These are phyloP conservation scores for Graphium colonna DNA, from an alignment of 2,888 invertebrate genomes.

Conservation along the genomic window DNA sequence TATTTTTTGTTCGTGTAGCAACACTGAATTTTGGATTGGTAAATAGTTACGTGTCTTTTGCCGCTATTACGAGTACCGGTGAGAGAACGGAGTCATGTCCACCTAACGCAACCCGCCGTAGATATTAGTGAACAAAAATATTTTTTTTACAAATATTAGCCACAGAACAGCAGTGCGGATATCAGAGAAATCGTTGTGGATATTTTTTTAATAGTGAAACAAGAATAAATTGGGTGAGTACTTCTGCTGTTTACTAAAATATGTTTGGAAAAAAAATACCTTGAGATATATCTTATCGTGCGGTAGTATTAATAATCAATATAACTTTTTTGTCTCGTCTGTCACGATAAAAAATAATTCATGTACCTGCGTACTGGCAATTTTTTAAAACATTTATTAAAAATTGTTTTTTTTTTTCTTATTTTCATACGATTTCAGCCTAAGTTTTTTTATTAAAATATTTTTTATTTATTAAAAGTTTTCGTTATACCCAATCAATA, in stretches of 20 bases:
- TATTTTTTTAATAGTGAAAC: neutral
- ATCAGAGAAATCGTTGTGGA: neutral
- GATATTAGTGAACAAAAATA: conserved; percentile 1
- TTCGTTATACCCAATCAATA: too few relatives aligned
- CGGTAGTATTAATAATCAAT: too few relatives aligned
- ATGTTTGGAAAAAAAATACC: too few relatives aligned
- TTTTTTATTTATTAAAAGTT: too few relatives aligned
- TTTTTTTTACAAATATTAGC: conserved; percentile 1
- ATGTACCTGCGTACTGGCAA: too few relatives aligned
- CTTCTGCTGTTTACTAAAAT: neutral
- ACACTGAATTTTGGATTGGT: conserved; percentile 36
- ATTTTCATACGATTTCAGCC: too few relatives aligned
- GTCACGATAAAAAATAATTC: too few relatives aligned
- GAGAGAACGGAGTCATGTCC: conserved; percentile 26
- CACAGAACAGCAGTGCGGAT: neutral
- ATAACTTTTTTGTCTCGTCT: too few relatives aligned
- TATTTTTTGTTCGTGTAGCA: conserved; percentile 39
- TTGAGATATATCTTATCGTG: too few relatives aligned
- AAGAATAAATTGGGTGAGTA: neutral
- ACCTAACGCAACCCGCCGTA: conserved; percentile 14
- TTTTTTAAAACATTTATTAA: too few relatives aligned
- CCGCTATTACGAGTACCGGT: conserved; percentile 23
- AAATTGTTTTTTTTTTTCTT: too few relatives aligned
- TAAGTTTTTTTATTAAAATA: too few relatives aligned
- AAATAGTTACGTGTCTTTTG: conserved; percentile 47